Percentiles rank a stretch among this genome's conserved stretches.
These are phyloP conservation scores for Mystacides longicornis DNA, from an alignment of 2,888 invertebrate species.

Conservation along the genomic window DNA sequence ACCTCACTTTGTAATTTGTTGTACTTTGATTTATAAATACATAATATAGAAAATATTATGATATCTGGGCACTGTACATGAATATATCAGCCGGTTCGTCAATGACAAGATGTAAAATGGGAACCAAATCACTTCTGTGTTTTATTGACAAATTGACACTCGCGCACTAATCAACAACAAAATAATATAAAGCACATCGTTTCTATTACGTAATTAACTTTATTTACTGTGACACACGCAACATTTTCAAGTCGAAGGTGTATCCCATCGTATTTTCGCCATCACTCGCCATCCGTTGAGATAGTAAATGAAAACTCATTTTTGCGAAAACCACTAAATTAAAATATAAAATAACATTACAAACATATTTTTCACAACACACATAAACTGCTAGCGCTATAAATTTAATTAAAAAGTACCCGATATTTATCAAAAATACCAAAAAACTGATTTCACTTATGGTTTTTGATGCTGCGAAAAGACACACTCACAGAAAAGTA, in stretches of 20 bases:
- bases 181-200: conserved; percentile 26
- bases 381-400: conserved; percentile 40
- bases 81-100: conserved; percentile 54
- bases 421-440: conserved; percentile 45
- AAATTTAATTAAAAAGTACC: conserved; percentile 45
- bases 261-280: conserved; percentile 53
- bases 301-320: conserved; percentile 50
- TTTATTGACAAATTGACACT: conserved; percentile 39
- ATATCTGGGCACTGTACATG: conserved; percentile 38
- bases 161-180: conserved; percentile 18
- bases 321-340: conserved; percentile 46
- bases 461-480: conserved; percentile 51
- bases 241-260: conserved; percentile 51
- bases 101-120: conserved; percentile 49
- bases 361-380: conserved; percentile 42
- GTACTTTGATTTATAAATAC: neutral
- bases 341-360: conserved; percentile 45
- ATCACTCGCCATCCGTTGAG: conserved; percentile 52
- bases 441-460: conserved; percentile 58
- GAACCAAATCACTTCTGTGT: conserved; percentile 29
- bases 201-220: conserved; percentile 34
- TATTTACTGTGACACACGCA: conserved; percentile 44
- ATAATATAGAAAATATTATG: neutral
- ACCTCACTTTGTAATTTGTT: conserved; percentile 32
- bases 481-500: conserved; percentile 55